These are phyloP conservation scores for Galemys pyrenaicus DNA, from an alignment of 2,113 vertebrate species.

Conservation along the genomic window DNA sequence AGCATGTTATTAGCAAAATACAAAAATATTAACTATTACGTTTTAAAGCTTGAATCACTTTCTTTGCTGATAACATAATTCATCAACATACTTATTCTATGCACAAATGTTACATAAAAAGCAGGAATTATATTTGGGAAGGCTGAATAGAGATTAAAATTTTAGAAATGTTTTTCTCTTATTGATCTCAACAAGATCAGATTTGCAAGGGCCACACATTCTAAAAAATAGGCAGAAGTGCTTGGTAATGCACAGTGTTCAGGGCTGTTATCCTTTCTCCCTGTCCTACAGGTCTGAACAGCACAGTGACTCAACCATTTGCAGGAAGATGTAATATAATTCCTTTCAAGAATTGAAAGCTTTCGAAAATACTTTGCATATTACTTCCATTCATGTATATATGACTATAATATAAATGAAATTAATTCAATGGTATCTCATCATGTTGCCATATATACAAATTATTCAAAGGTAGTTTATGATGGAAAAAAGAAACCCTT, in stretches of 20 bases:
- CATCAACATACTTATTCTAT: neutral
- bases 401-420: slow-evolving; percentile 8
- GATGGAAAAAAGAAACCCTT: neutral
- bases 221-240: neutral
- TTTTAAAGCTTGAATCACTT: neutral
- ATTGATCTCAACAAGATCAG: neutral
- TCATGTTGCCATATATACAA: neutral
- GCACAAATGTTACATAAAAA: neutral
- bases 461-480: slow-evolving; percentile 34
- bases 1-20: neutral
- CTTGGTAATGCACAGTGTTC: neutral
- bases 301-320: slow-evolving; percentile 22
- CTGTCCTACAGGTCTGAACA: slow-evolving; percentile 73
- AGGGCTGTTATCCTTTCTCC: neutral
- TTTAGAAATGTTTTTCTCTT: neutral
- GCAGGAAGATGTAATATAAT: neutral
- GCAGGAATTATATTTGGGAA: neutral
- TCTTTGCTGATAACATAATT: neutral
- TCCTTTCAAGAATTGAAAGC: neutral
- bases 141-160: neutral
- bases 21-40: neutral
- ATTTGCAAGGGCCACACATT: slow-evolving; percentile 1
- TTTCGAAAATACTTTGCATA: neutral
- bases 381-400: neutral
- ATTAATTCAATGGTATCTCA: neutral